Evolutionary conservation across 2,113 vertebrate genomes (phyloP), one percentile per base, ranked within the genome.

Genomic region (Petaurus breviceps): DNA sequence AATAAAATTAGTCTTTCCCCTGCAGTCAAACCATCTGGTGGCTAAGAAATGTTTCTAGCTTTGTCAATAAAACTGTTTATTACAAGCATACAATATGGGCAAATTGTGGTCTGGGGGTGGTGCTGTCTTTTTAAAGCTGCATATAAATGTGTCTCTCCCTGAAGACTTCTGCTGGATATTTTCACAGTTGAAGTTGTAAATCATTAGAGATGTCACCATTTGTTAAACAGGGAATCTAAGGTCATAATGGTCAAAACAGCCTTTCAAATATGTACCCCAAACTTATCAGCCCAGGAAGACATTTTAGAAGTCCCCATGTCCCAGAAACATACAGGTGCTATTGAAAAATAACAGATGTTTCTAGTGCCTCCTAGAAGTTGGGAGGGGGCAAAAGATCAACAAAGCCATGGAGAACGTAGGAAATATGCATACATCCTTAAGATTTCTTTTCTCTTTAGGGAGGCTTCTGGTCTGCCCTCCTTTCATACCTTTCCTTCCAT

Each of bases 11-110:
- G 94, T 57, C 95, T 96, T 90, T 96, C 90, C 92, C 97, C 98
- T 97, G 95, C 95, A 98, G 97, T 97, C 47, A 97, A 97, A 94
- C 50, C 96, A 97, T 97, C 97, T 97, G 97, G 98, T 96, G 95
- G 91, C 93, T 57, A 49, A 95, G 95, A 91, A 96, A 96, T 90
- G 51, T 96, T 97, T 97, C 95, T 50, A 84, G 96, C 92, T 96
- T 94, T 95, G 53, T 94, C 97, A 97, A 90, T 89, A 95, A 95
- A 94, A 90, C 90, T 51, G 49, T 97, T 96, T 84, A 92, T 95
- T 46, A 97, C 90, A 92, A 97, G 93, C 96, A 95, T 91, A 89
- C 28, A 97, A 92, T 94, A 97, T 25, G 43, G 31, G 92, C 51
- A 96, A 96, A 96, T 98, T 90, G 49, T 90, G 90, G 47, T 49